These are phyloP conservation scores for Nymphalis c-album DNA, from an alignment of 2,888 invertebrate species.

Conservation along the genomic window DNA sequence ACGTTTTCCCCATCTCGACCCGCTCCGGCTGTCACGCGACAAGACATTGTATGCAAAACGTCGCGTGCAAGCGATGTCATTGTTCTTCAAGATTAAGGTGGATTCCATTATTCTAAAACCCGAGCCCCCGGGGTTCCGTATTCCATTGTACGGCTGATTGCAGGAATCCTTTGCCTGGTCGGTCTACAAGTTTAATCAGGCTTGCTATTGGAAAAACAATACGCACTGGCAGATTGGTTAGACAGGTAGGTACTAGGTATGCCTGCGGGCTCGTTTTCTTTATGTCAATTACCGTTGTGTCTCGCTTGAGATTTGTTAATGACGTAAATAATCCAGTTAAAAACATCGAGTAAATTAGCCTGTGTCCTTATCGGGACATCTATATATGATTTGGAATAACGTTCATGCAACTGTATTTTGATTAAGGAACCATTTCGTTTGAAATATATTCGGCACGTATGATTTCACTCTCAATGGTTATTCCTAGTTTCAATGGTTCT, in stretches of 20 bases:
- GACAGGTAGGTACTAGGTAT: slow-evolving; percentile 13
- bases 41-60: slow-evolving; percentile 70
- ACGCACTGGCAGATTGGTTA: slow-evolving; percentile 46
- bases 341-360: background rate
- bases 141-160: slow-evolving; percentile 70
- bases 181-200: slow-evolving; percentile 64
- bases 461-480: slow-evolving; percentile 2
- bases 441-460: slow-evolving; percentile 9
- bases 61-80: slow-evolving; percentile 69
- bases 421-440: slow-evolving; percentile 2
- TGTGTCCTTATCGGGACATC: background rate
- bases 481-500: too few species aligned
- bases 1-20: slow-evolving; percentile 48
- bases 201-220: slow-evolving; percentile 76
- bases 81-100: slow-evolving; percentile 75
- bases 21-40: slow-evolving; percentile 31
- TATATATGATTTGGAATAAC: background rate
- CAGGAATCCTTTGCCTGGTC: slow-evolving; percentile 51
- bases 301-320: slow-evolving; percentile 12
- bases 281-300: slow-evolving; percentile 19
- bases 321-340: slow-evolving; percentile 14
- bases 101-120: slow-evolving; percentile 66
- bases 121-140: slow-evolving; percentile 55
- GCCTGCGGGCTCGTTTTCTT: slow-evolving; percentile 40
- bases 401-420: background rate